phyloP scores from a whole-genome alignment of 2,113 vertebrate genomes.

The Hippocampus guttulatus region DNA sequence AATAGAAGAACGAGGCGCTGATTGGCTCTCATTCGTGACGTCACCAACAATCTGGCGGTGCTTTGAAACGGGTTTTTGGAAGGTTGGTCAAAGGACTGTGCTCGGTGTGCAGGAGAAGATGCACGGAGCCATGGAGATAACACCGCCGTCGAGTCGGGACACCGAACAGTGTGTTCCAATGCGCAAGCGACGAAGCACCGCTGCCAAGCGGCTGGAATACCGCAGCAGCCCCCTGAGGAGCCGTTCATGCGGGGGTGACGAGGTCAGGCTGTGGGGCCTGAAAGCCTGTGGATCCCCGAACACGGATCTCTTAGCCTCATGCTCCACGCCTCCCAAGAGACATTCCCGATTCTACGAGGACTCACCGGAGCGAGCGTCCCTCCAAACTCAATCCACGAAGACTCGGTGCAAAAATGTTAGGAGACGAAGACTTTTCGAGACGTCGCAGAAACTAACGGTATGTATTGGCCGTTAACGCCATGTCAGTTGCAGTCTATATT shows the following conservation, averaged over 20 bases:
- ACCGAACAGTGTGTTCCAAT: slow-evolving; percentile 87
- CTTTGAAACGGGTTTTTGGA: background rate
- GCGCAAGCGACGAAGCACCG: slow-evolving; percentile 62
- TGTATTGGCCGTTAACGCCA: slow-evolving; percentile 11
- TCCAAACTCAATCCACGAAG: slow-evolving; percentile 80
- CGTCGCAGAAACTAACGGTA: slow-evolving; percentile 91
- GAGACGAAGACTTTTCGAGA: slow-evolving; percentile 90
- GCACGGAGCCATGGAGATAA: background rate
- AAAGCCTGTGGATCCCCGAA: slow-evolving; percentile 74
- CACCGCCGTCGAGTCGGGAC: slow-evolving; percentile 73
- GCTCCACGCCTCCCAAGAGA: slow-evolving; percentile 60
- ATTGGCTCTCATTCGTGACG: background rate
- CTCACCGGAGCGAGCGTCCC: slow-evolving; percentile 57
- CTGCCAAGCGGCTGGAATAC: slow-evolving; percentile 59
- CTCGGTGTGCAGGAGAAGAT: background rate
- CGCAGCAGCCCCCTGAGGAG: slow-evolving; percentile 60
- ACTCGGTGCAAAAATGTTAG: slow-evolving; percentile 90
- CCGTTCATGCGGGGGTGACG: slow-evolving; percentile 72
- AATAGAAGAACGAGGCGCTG: background rate
- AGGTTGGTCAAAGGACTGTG: background rate
- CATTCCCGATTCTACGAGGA: slow-evolving; percentile 55
- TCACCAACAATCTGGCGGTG: background rate
- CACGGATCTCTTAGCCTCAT: slow-evolving; percentile 63
- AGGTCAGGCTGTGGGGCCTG: slow-evolving; percentile 82
- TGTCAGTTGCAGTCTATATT: too few species aligned